Evolutionary conservation across 53 echinoderm and acorn worm genomes (phyloP), one percentile per base, ranked within the genome.

Genomic region (Hippasteria phrygiana): DNA sequence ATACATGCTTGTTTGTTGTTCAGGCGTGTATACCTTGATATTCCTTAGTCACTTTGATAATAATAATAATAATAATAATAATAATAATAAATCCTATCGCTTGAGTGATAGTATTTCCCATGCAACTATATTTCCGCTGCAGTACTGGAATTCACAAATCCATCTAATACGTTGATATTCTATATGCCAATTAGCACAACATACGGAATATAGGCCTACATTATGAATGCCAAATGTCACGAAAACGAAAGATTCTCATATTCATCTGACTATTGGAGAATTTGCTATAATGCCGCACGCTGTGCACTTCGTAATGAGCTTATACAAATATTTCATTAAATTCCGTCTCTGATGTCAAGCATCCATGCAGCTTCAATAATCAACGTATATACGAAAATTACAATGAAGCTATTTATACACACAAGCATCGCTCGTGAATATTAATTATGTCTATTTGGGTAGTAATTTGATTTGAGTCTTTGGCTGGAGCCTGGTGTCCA

Each of bases 401-500:
- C 34, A n/a, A 70, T 38, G 16, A 37, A 18, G 71, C 43, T 73
- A n/a, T 42, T 73, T 71, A 71, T n/a, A 73, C 6, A 37, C 40
- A 71, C 71, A n/a, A 42, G n/a, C 10, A 26, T 9, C 3, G n/a
- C 40, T 40, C 40, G 32, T 66, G 43, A 18, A 73, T 73, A 73
- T 73, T 73, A 73, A 73, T 43, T 73, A 40, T 24, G 18, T 73
- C 40, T 73, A 73, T 66, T 66, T 66, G 33, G 3, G 64, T 7
- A 66, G 13, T 73, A 73, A 73, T 73, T 73, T 73, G 41, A 73
- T 73, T 73, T 73, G 43, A 35, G 69, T 35, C 69, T 35, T 67
- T 31, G 69, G 69, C 69, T 33, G 31, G 69, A 17, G 37, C 69
- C 14, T 33, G 32, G 33, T 35, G 69, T 67, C 69, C 69, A 16